Evolutionary conservation across 1,140 invertebrate genomes (phyloP), one percentile per base, ranked within the genome.

Genomic region (Trachelipus rathkii): DNA sequence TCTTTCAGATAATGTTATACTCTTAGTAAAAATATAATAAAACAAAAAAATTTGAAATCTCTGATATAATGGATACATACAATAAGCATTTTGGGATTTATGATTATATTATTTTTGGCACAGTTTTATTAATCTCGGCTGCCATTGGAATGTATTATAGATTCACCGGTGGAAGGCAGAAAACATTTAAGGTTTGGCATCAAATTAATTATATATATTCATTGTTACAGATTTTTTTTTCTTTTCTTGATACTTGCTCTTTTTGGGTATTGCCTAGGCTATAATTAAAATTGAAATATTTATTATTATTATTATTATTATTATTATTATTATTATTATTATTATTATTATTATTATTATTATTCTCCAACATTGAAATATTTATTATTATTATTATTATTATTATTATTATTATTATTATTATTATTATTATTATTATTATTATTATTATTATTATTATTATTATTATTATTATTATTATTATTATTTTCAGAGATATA

Each of bases 121-220:
- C 87, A 8, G 89, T 90, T 81, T 82, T 93, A 11, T 60, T 86
- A 1, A 87, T 89, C 71, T 93, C 91, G 4, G 86, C 91, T 2
- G 83, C 85, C 0, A 94, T 95, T 81, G 93, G 93, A 2, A 77
- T 95, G 53, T 95, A 93, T 83, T 93, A 92, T 83, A 87, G 93
- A 76, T 92, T 95, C 81, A 93, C 90, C 45, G 95, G 95, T 43
- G 92, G 92, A 0, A 91, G 90, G 83, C 94, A 96, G 84, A 93
- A 91, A 85, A 95, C 93, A 0, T 90, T 90, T 46, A 88, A 92
- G 86, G 91, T 92, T 87, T 81, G 78, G 69, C 10, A 9, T 50
- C 44, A 46, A 15, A 21, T 53, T 6, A 23, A 43, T 21, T 33
- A 23, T 53, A 11, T 21, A n/a, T n/a, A 33, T 6, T 33, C 33